Conservation (phyloP, 2,888 invertebrate species). For the Villa cingulata region DNA sequence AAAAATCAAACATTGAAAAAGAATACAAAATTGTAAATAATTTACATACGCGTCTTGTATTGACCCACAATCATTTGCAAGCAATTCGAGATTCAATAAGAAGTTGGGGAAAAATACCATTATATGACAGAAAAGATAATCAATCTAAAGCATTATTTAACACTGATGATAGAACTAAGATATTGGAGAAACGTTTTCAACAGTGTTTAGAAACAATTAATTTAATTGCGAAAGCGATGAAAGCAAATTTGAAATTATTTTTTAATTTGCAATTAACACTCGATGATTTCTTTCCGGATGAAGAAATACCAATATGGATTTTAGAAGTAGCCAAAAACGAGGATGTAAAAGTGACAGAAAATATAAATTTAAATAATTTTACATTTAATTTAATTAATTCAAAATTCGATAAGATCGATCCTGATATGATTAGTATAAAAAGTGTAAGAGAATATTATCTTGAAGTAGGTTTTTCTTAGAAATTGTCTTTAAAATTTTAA, state of each 20-base stretch:
- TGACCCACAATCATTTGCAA: conserved; percentile 52
- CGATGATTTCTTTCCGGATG: conserved; percentile 1
- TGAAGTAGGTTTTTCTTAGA: no score
- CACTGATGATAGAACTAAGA: conserved; percentile 27
- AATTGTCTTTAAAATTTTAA: no score
- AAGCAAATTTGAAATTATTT: conserved; percentile 53
- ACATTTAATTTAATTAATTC: no score
- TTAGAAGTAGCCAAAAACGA: not conserved
- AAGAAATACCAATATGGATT: not conserved
- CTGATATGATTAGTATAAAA: conserved; percentile 10
- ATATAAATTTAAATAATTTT: no score
- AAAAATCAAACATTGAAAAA: conserved; percentile 54
- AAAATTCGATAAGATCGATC: conserved; percentile 29
- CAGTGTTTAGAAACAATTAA: conserved; percentile 39
- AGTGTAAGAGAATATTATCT: no score
- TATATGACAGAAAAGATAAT: conserved; percentile 60
- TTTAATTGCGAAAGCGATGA: conserved; percentile 44
- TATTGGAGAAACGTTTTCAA: conserved; percentile 23
- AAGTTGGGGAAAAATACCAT: conserved; percentile 58
- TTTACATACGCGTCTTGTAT: conserved; percentile 52
- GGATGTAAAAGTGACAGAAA: no score
- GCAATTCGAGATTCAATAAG: conserved; percentile 44
- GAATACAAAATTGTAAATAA: conserved; percentile 55
- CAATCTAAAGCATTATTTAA: conserved; percentile 44
- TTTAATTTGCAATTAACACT: conserved; percentile 41